A percentile compares a stretch with the other conserved stretches of the same genome.
These are phyloP conservation scores for Cassiopea xamachana DNA, from an alignment of 30 jellyfish, hydroid and myxozoan genomes.

Conservation along the genomic window DNA sequence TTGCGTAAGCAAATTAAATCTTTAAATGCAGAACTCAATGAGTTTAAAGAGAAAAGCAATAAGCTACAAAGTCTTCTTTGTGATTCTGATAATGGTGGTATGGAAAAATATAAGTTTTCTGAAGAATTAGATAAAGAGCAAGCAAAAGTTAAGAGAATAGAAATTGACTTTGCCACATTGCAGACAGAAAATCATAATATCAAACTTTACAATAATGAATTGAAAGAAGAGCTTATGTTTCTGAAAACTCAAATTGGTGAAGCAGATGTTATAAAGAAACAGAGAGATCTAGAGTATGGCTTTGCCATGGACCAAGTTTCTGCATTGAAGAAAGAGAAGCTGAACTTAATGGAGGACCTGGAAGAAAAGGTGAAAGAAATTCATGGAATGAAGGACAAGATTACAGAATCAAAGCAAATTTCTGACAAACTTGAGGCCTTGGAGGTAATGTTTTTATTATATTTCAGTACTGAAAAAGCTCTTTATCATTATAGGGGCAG, in stretches of 20 bases:
- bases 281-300: slow-evolving; percentile 24
- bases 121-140: background rate
- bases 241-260: background rate
- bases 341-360: background rate
- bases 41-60: background rate
- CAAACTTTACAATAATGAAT: background rate
- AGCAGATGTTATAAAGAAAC: slow-evolving; percentile 13
- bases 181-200: background rate
- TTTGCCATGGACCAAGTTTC: slow-evolving; percentile 20
- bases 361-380: slow-evolving; percentile 24
- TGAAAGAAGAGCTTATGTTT: background rate
- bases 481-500: too few relatives aligned
- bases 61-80: background rate
- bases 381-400: slow-evolving; percentile 14
- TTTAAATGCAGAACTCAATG: background rate
- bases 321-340: slow-evolving; percentile 30
- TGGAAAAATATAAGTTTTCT: background rate
- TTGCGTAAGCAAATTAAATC: background rate
- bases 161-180: background rate
- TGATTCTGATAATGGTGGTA: background rate
- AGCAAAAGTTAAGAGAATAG: background rate
- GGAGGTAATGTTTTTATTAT: background rate
- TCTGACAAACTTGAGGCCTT: background rate
- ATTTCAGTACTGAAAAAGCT: background rate
- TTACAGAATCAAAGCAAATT: background rate